Evolutionary conservation across 2,888 invertebrate species (phyloP).

Genomic region (Lomographa bimaculata): DNA sequence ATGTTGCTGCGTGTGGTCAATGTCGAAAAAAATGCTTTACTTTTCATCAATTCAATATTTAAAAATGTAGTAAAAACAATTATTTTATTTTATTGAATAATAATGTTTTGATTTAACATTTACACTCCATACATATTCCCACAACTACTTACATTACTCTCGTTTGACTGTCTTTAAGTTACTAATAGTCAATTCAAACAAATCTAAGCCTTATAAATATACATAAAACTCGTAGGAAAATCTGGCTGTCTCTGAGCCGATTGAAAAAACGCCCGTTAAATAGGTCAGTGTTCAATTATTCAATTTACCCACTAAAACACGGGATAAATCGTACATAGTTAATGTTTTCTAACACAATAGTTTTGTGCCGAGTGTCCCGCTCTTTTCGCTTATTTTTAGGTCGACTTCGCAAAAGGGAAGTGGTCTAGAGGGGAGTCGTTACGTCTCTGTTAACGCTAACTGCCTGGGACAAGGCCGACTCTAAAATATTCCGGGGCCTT

Average conservation of each 20-base stretch:
- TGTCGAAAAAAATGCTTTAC: too few relatives aligned
- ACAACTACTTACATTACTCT: neutral
- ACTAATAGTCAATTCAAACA: constrained; percentile 11
- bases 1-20: constrained; percentile 18
- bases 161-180: too few relatives aligned
- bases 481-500: constrained; percentile 25
- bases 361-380: constrained; percentile 35
- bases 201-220: constrained; percentile 12
- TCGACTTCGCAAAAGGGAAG: constrained; percentile 54
- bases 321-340: constrained; percentile 34
- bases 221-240: constrained; percentile 8
- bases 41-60: too few relatives aligned
- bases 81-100: too few relatives aligned
- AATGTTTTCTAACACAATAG: constrained; percentile 39
- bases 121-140: too few relatives aligned
- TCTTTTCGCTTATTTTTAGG: constrained; percentile 61
- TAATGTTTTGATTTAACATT: too few relatives aligned
- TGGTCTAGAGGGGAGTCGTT: constrained; percentile 48
- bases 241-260: constrained; percentile 7
- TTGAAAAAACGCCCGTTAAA: constrained; percentile 17
- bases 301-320: constrained; percentile 29
- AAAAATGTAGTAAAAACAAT: too few relatives aligned
- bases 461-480: constrained; percentile 33
- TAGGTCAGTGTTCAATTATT: constrained; percentile 31
- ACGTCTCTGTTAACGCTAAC: constrained; percentile 43